A percentile compares a stretch with the other conserved stretches of the same genome.
phyloP scores from a whole-genome alignment of 2,888 invertebrate genomes.

The Hydrotaea cyrtoneurina region DNA sequence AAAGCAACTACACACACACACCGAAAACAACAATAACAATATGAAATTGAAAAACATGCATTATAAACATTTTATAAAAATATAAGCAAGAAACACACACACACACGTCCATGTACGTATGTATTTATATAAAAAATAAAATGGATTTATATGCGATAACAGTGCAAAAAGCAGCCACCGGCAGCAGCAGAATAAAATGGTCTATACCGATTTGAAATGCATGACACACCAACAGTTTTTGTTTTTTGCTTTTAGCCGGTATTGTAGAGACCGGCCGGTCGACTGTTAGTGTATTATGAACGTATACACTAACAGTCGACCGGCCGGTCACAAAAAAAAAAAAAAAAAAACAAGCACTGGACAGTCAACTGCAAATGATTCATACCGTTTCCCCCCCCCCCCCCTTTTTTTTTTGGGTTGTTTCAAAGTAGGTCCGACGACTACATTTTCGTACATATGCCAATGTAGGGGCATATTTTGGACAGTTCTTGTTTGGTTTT shows the following conservation, averaged over 20 bases:
- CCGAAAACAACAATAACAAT: too few species aligned
- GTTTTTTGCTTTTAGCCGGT: slow-evolving; percentile 1
- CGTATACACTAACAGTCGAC: too few species aligned
- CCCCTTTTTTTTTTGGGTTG: not conserved
- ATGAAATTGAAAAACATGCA: not conserved
- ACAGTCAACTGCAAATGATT: slow-evolving; percentile 13
- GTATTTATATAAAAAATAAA: slow-evolving; percentile 2
- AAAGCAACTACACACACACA: slow-evolving; percentile 1
- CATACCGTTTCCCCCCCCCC: too few species aligned
- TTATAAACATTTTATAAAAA: slow-evolving; percentile 2
- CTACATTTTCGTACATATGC: too few species aligned
- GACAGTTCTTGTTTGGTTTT: too few species aligned
- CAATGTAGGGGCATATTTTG: too few species aligned
- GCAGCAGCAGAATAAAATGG: not conserved
- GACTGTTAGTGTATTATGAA: too few species aligned
- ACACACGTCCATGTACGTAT: not conserved
- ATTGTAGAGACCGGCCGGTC: slow-evolving; percentile 34
- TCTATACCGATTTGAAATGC: slow-evolving; percentile 49
- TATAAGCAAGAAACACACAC: not conserved
- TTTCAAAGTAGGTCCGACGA: not conserved
- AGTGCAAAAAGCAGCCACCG: slow-evolving; percentile 5
- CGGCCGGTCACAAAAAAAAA: too few species aligned
- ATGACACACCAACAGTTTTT: slow-evolving; percentile 52
- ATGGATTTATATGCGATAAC: slow-evolving; percentile 6
- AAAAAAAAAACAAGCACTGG: not conserved